Base-by-base conservation (phyloP, 1,140 invertebrate species). In the Rhagoletis zephyria region DNA sequence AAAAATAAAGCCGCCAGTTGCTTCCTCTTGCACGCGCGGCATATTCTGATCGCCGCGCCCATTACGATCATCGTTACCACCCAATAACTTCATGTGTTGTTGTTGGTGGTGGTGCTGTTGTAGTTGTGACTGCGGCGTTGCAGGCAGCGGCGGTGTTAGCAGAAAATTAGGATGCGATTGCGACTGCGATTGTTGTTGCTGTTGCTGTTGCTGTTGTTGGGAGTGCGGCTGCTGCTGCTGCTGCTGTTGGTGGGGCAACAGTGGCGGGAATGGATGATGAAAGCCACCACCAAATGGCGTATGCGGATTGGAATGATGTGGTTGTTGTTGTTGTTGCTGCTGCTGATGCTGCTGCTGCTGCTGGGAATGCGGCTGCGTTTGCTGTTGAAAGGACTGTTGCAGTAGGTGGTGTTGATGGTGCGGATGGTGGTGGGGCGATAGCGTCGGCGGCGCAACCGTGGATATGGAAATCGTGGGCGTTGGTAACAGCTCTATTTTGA, bases 81-180 rank as follows among this genome's bases (percentile, higher is more conserved):
- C 91, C 89, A 92, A 90, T 92, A 92, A 92, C 91, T 92, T 92
- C 91, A 92, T 92, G 89, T 92, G 91, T 92, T 89, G 89, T 89
- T 86, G 89, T 45, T 90, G 89, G 56, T 90, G 88, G 5, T 88
- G 89, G 87, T 88, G 89, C 77, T 88, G 89, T 88, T 88, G 89
- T 65, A 60, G 85, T 16, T 85, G 85, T 48, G 63, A 64, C 65
- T 87, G 85, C 45, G 64, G 51, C 14, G 64, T 74, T 87, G 67
- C 61, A n/a, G 81, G 77, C 64, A 89, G 87, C 86, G 89, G 87
- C 87, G 89, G 87, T 86, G 87, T 63, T 81, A 86, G 19, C n/a
- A 87, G 81, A 70, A 87, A 87, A 87, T 87, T 87, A 42, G 74
- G 74, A 48, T 90, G 89, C 16, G 87, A 88, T 70, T 67, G 45